Evolutionary conservation across 2,797 vertebrate genomes (phyloP).

Genomic region (Coranthus polyacanthus): DNA sequence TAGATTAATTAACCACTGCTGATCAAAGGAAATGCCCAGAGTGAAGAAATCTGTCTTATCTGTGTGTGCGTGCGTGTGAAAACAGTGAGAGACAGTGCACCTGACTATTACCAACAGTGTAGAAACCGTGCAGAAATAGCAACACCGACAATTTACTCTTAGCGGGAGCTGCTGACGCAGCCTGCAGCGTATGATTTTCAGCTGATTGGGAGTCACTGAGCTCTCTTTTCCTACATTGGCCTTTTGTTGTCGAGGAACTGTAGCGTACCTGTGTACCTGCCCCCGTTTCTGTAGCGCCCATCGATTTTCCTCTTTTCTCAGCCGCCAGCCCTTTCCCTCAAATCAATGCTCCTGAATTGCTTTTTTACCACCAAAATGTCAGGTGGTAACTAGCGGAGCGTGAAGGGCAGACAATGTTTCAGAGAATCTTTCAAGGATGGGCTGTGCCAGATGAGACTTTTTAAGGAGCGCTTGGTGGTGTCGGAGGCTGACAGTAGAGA

Average conservation of each 20-base stretch:
- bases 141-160: constrained; percentile 56
- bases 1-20: constrained; percentile 34
- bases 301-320: constrained; percentile 65
- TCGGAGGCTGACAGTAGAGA: constrained; percentile 27
- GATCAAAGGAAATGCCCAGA: constrained; percentile 45
- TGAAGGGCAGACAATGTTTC: constrained; percentile 53
- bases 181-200: constrained; percentile 44
- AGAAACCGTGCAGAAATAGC: constrained; percentile 47
- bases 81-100: constrained; percentile 5
- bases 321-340: constrained; percentile 39
- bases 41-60: constrained; percentile 30
- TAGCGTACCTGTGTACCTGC: constrained; percentile 49
- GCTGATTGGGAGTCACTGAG: constrained; percentile 47
- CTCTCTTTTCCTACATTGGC: constrained; percentile 44
- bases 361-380: constrained; percentile 67
- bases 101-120: constrained; percentile 38
- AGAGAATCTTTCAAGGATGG: constrained; percentile 30
- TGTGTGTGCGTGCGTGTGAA: neutral
- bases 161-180: constrained; percentile 36
- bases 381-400: constrained; percentile 48
- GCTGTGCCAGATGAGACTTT: constrained; percentile 19
- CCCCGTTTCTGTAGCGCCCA: constrained; percentile 40
- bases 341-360: constrained; percentile 70
- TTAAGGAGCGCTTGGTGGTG: constrained; percentile 22
- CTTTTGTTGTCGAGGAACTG: constrained; percentile 56